phyloP scores from a whole-genome alignment of 2,113 vertebrate species.

The Probosciger aterrimus region DNA sequence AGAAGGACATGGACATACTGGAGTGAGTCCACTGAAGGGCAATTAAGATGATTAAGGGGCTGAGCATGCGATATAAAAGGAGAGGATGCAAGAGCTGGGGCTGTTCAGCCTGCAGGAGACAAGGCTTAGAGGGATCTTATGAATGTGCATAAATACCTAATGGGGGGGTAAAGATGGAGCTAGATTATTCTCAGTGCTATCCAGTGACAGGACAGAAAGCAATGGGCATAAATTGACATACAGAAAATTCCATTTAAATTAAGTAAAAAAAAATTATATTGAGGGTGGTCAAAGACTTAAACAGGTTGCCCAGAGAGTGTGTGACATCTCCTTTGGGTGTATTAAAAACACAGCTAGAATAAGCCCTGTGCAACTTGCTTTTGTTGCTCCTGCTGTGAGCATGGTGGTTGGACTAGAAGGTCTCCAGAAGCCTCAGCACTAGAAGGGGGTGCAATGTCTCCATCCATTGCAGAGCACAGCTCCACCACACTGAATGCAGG shows the following conservation, averaged over 20 bases:
- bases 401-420: not conserved
- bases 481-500: not conserved
- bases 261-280: not conserved
- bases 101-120: not conserved
- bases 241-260: not conserved
- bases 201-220: not conserved
- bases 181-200: not conserved
- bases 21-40: not conserved
- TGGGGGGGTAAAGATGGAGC: not conserved
- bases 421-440: not conserved
- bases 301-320: not conserved
- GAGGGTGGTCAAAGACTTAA: not conserved
- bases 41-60: not conserved
- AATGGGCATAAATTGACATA: not conserved
- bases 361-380: not conserved
- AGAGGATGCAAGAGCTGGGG: not conserved
- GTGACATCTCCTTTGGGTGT: not conserved
- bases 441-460: not conserved
- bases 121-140: not conserved
- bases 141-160: not conserved
- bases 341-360: not conserved
- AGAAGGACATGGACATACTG: not conserved
- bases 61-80: accelerated
- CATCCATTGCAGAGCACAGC: not conserved
- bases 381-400: not conserved